These are phyloP conservation scores for Meghimatium bilineatum DNA, from an alignment of 2,888 invertebrate genomes.

Conservation along the genomic window DNA sequence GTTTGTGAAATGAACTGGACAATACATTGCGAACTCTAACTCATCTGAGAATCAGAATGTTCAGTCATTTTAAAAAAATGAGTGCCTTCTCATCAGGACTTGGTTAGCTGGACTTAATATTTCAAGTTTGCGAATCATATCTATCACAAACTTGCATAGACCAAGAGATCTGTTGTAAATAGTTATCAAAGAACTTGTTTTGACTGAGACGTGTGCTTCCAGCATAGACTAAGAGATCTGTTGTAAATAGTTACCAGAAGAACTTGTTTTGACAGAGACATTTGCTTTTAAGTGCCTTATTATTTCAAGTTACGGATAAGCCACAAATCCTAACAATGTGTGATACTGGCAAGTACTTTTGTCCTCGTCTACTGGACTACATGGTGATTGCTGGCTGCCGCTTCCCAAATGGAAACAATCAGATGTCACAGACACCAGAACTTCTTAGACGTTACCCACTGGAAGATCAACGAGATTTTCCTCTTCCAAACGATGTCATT, in stretches of 20 bases:
- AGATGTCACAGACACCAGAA: conserved; percentile 88
- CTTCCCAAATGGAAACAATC: conserved; percentile 79
- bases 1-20: not conserved
- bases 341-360: conserved; percentile 77
- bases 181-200: not conserved
- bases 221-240: not conserved
- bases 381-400: conserved; percentile 96
- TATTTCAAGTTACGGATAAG: not conserved
- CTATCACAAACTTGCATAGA: not conserved
- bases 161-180: not conserved
- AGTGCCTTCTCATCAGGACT: conserved; percentile 49
- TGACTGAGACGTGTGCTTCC: not conserved
- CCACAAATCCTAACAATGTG: conserved; percentile 28
- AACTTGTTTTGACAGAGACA: not conserved
- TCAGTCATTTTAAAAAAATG: conserved; percentile 26
- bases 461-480: conserved; percentile 97
- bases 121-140: not conserved
- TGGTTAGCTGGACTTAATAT: not conserved
- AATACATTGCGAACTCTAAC: conserved; percentile 6
- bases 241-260: not conserved
- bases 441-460: conserved; percentile 92
- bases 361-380: conserved; percentile 87
- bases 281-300: conserved; percentile 37
- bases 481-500: conserved; percentile 97
- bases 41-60: not conserved